Base-by-base conservation (phyloP, 2,797 vertebrate genomes). In the Amblyraja radiata region DNA sequence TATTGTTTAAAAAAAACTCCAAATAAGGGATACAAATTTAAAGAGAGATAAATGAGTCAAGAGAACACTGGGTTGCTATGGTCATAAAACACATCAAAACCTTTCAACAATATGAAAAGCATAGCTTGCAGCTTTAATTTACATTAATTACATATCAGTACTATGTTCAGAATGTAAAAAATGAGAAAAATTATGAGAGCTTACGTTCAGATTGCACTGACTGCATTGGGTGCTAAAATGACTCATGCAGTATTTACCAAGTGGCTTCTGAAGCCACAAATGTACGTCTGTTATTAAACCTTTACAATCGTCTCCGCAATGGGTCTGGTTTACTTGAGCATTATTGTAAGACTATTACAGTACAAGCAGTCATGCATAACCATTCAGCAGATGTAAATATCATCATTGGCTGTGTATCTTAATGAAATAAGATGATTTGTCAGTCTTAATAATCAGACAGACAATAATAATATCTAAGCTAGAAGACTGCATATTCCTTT, bases 181-280 rank as follows among this genome's bases (percentile, higher is more conserved):
- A 97, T 95, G 95, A 97, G 96, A 97, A 97, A 97, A 98, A 97
- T 97, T 97, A 97, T 98, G 97, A 96, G 96, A 96, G 95, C 97
- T 96, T 96, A 97, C 97, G 97, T 95, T 97, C 96, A 97, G 97
- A 97, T 97, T 97, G 97, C 97, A 97, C 97, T 98, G 97, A 97
- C 97, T 98, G 97, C 98, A 98, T 98, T 98, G 98, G 98, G 97
- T 97, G 97, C 97, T 97, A 98, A 97, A 97, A 98, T 97, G 98
- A 98, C 97, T 97, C 98, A 98, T 98, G 99, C 98, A 98, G 97
- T 96, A 96, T 98, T 98, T 99, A 99, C 98, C 98, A 97, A 97
- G 97, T 97, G 97, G 97, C 97, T 98, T 98, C 98, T 97, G 96
- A 97, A 98, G 98, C 97, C 98, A 97, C 96, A 97, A 97, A 98